Percentiles rank a stretch among this genome's conserved stretches.
Evolutionary conservation across 2,113 vertebrate genomes (phyloP).

Genomic region (Hiodon tergisus): DNA sequence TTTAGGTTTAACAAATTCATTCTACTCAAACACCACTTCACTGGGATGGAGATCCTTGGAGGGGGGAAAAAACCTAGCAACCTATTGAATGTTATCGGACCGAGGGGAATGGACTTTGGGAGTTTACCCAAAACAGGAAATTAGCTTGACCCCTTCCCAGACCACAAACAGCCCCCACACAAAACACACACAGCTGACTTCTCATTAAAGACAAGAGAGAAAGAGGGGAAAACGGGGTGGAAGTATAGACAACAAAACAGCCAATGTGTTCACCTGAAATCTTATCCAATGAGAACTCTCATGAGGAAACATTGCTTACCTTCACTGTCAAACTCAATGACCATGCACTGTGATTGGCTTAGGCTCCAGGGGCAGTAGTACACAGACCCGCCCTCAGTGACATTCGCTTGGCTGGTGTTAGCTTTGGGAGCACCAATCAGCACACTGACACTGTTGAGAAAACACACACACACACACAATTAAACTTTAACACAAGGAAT

Average conservation of each 20-base stretch:
- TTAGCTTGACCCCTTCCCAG: slow-evolving; percentile 11
- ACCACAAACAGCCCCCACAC: slow-evolving; percentile 16
- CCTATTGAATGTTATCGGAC: slow-evolving; percentile 15
- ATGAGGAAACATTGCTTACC: slow-evolving; percentile 52
- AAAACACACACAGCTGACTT: slow-evolving; percentile 6
- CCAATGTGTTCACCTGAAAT: not conserved
- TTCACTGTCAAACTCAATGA: slow-evolving; percentile 72
- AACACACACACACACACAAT: slow-evolving; percentile 24
- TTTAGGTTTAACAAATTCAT: not conserved
- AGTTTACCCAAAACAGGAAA: slow-evolving; percentile 13
- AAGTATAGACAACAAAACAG: slow-evolving; percentile 3
- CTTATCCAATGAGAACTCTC: not conserved
- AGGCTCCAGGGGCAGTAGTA: slow-evolving; percentile 80
- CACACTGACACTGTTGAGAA: slow-evolving; percentile 66
- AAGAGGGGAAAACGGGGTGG: not conserved
- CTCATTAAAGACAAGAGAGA: not conserved
- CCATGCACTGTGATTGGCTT: slow-evolving; percentile 46
- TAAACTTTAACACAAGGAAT: slow-evolving; percentile 18
- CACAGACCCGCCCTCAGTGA: slow-evolving; percentile 77
- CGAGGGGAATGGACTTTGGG: slow-evolving; percentile 28
- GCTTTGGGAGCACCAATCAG: slow-evolving; percentile 84
- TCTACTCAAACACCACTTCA: not conserved
- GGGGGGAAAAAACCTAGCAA: not conserved
- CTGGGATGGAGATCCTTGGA: too few relatives aligned
- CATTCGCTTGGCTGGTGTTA: slow-evolving; percentile 66